A percentile compares a stretch with the other conserved stretches of the same genome.
Evolutionary conservation across 2,113 vertebrate genomes (phyloP).

Genomic region (Orientallactaga bullata): DNA sequence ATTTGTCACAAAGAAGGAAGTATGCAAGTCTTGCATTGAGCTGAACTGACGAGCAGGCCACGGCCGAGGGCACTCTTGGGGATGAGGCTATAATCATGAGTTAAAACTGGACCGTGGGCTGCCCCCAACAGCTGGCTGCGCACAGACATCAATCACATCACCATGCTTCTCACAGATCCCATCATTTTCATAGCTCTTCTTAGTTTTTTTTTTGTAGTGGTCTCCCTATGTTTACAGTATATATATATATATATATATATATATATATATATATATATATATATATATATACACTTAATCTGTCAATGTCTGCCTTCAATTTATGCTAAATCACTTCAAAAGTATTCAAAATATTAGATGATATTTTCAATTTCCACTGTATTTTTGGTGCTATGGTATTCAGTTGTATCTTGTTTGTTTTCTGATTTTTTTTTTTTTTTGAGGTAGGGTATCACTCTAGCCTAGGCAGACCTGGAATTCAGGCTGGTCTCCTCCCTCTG

Average conservation of each 20-base stretch:
- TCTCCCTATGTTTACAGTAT: neutral
- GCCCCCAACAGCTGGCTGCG: conserved; percentile 97
- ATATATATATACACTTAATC: too few relatives aligned
- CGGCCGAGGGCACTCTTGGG: conserved; percentile 98
- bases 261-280: too few relatives aligned
- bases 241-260: too few relatives aligned
- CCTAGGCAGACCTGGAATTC: too few relatives aligned
- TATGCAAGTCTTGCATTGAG: conserved; percentile 98
- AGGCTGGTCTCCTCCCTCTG: too few relatives aligned
- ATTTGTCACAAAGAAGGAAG: conserved; percentile 98
- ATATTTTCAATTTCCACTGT: too few relatives aligned
- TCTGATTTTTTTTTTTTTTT: too few relatives aligned
- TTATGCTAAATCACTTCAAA: accelerated
- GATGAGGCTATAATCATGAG: conserved; percentile 98
- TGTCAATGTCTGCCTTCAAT: neutral
- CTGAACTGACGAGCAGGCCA: conserved; percentile 96
- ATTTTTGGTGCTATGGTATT: too few relatives aligned
- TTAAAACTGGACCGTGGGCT: conserved; percentile 97
- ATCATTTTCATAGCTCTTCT: conserved; percentile 81
- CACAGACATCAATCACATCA: conserved; percentile 95
- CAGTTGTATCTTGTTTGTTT: too few relatives aligned
- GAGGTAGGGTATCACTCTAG: too few relatives aligned
- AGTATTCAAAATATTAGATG: neutral
- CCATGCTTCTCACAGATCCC: conserved; percentile 97
- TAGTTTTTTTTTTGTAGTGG: neutral